Evolutionary conservation across 2,888 invertebrate species (phyloP).

Genomic region (Aromia moschata): DNA sequence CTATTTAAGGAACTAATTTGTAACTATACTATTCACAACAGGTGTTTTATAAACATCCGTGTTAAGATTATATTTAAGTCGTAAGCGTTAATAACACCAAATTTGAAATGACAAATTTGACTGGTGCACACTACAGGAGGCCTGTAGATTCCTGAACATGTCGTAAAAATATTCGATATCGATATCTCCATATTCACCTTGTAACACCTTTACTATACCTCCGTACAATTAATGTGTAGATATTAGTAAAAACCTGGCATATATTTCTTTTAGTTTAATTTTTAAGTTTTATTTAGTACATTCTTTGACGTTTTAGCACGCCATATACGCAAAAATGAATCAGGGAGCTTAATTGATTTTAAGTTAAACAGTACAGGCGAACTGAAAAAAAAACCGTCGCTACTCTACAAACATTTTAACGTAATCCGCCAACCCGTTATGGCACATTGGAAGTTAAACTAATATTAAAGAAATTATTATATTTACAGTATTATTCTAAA

Average conservation of each 20-base stretch:
- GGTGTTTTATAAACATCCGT: background rate
- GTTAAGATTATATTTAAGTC: background rate
- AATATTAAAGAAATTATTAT: conserved; percentile 10
- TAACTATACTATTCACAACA: conserved; percentile 8
- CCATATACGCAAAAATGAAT: background rate
- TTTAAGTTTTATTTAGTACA: too few relatives aligned
- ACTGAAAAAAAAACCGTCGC: background rate
- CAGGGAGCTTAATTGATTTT: background rate
- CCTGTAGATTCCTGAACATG: background rate
- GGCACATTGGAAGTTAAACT: background rate
- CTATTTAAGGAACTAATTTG: background rate
- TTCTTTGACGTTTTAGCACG: too few relatives aligned
- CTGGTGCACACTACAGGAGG: background rate
- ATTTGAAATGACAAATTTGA: background rate
- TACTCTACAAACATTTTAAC: background rate
- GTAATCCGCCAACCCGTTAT: background rate
- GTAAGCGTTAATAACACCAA: background rate
- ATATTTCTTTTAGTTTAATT: too few relatives aligned
- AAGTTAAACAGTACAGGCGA: background rate
- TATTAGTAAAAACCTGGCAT: too few relatives aligned
- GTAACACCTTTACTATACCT: background rate
- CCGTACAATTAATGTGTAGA: too few relatives aligned
- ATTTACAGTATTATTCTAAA: conserved; percentile 4
- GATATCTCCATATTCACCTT: background rate
- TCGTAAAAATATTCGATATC: background rate